A percentile compares a stretch with the other conserved stretches of the same genome.
Conservation (phyloP, 64 coral and sea anemone species). For the Montipora capricornis region DNA sequence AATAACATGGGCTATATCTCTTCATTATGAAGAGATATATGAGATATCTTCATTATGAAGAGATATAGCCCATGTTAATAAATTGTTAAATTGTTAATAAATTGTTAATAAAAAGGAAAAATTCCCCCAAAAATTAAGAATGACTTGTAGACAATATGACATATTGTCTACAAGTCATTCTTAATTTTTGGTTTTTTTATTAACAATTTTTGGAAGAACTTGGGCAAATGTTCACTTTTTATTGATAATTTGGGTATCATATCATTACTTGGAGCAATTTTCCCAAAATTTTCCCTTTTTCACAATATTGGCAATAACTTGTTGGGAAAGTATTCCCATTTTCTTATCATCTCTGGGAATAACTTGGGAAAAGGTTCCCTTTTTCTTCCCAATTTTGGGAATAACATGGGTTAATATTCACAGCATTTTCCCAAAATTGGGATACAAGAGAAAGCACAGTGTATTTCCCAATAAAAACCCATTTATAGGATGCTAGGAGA, state of each 20-base stretch:
- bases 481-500: background rate
- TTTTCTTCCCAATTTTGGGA: background rate
- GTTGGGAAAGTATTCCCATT: conserved; percentile 27
- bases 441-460: background rate
- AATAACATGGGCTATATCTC: conserved; percentile 4
- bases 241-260: conserved; percentile 29
- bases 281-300: no score
- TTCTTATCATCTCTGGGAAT: conserved; percentile 32
- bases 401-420: no score
- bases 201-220: conserved; percentile 36
- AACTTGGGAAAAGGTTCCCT: conserved; percentile 5
- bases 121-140: no score
- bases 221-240: conserved; percentile 6
- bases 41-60: no score
- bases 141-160: background rate
- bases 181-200: conserved; percentile 27
- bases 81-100: no score
- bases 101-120: no score
- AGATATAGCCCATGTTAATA: no score
- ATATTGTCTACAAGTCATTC: conserved; percentile 33
- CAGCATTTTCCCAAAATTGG: background rate
- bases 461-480: conserved; percentile 7
- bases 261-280: no score
- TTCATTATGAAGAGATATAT: no score
- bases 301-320: conserved; percentile 2